Evolutionary conservation across 2,888 invertebrate genomes (phyloP), one percentile per base, ranked within the genome.

Genomic region (Amiota mariae): DNA sequence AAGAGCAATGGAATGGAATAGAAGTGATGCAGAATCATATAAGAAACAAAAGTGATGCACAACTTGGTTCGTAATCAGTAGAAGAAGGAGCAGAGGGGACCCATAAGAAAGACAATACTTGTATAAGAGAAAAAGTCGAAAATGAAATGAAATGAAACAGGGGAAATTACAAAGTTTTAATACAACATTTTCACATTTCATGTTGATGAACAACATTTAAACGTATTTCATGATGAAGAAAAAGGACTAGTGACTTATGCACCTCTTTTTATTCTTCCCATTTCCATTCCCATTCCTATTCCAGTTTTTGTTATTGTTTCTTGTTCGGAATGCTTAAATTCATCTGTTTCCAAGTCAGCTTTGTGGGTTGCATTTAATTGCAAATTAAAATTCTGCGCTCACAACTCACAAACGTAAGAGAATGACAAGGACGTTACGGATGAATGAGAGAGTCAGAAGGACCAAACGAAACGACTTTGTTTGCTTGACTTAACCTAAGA

Each of bases 331-430:
- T 51, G 59, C 59, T 10, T 59, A 18, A 15, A 20, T 59, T 59
- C 59, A 18, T 59, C 15, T 59, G 59, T 20, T 20, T 12, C 12
- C 3, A 85, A 80, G 84, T 85, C 83, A 80, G 77, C 85, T 83
- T 54, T 83, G 83, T 83, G 85, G 85, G 83, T 79, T 84, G 83
- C 81, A 84, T 87, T 87, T 86, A 86, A 88, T 86, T 86, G 88
- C 87, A 86, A 86, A 88, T 86, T 86, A 86, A 86, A 88, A 88
- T 86, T 88, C 87, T 85, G 81, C 85, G 80, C 86, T 83, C 84
- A 85, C 85, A 86, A 84, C 79, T 78, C 80, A 80, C 80, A 83
- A 80, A 76, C 79, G 77, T 80, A 82, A 76, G 77, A 75, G 79
- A 72, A 78, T 85, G 77, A 76, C 78, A 10, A 18, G 77, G 84